Percentiles rank a stretch among this genome's conserved stretches.
Conservation (phyloP, 1,140 invertebrate genomes). For the Coelopa frigida region DNA sequence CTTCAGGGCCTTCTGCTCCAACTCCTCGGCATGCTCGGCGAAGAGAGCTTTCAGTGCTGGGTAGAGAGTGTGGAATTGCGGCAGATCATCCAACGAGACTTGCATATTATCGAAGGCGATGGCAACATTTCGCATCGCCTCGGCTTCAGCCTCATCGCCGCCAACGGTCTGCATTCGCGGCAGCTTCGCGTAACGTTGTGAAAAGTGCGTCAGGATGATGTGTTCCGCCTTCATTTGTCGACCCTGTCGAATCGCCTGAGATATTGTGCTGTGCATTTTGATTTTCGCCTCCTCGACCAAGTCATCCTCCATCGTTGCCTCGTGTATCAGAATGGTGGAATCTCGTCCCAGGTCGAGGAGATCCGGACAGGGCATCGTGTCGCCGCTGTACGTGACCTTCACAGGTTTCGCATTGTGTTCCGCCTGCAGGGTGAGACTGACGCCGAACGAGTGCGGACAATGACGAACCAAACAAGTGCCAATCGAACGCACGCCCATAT, state of each 20-base stretch:
- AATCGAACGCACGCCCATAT: slow-evolving; percentile 50
- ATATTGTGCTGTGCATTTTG: slow-evolving; percentile 85
- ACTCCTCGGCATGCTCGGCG: slow-evolving; percentile 66
- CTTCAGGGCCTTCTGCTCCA: slow-evolving; percentile 65
- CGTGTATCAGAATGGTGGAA: slow-evolving; percentile 90
- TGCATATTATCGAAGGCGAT: slow-evolving; percentile 95
- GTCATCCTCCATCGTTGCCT: slow-evolving; percentile 94
- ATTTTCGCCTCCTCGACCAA: slow-evolving; percentile 65
- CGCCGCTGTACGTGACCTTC: slow-evolving; percentile 91
- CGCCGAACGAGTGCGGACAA: slow-evolving; percentile 76
- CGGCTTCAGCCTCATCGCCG: slow-evolving; percentile 4
- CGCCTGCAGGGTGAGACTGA: slow-evolving; percentile 53
- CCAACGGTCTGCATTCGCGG: slow-evolving; percentile 54
- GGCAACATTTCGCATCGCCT: slow-evolving; percentile 58
- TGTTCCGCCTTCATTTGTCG: slow-evolving; percentile 75
- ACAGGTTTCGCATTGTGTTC: slow-evolving; percentile 29
- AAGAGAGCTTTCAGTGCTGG: slow-evolving; percentile 71
- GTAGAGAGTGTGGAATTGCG: slow-evolving; percentile 67
- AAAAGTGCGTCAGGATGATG: slow-evolving; percentile 92
- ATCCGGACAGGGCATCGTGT: slow-evolving; percentile 80
- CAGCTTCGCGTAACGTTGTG: slow-evolving; percentile 88
- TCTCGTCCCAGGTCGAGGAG: slow-evolving; percentile 67
- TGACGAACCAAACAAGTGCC: slow-evolving; percentile 67
- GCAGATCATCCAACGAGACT: slow-evolving; percentile 59
- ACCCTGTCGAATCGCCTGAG: slow-evolving; percentile 79